Base-by-base conservation (phyloP, 2,113 vertebrate genomes). In the Percina caprodes region DNA sequence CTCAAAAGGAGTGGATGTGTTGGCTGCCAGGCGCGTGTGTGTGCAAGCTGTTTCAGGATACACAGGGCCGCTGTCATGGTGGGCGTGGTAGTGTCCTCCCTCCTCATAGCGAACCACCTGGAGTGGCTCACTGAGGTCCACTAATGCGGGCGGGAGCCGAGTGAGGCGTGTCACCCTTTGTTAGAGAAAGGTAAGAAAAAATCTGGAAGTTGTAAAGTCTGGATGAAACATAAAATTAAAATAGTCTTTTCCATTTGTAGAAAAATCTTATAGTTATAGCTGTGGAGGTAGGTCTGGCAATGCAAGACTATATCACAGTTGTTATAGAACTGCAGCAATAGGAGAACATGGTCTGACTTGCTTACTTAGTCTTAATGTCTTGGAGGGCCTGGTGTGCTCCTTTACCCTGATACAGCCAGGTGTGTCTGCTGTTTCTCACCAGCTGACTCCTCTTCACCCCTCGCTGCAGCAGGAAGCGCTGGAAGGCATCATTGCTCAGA, bases 331-430 rank as follows among this genome's bases (percentile, higher is more conserved):
- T 13, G 9, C 60, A 30, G 24, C 18, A n/a, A 8, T 65, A 2
- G 16, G 16, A 59, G 45, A 19, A 35, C 3, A 1, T 35, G 6
- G 15, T 63, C 63, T 48, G 30, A n/a, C 61, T 66, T 75, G 16
- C 75, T 93, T 91, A 99, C 98, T 97, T 97, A 83, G 95, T 94
- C 69, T 96, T 96, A 90, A 99, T 95, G 79, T 97, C 93, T 51
- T 96, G 96, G 91, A 99, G 97, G 79, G 99, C 95, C 42, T 95
- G 97, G 89, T 99, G 98, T 10, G 98, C 96, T 21, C 97, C 98
- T 90, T 97, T 96, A 0, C 98, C 98, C 91, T 99, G 98, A 92
- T 99, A 98, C 35, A 99, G 95, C 98, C 98, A 99, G 0, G 98
- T 97, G 94, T 99, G 98, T 84, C 97, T 96, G 94, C 98, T 99